Percentiles rank a stretch among this genome's conserved stretches.
These are phyloP conservation scores for Coregonus ussuriensis DNA, from an alignment of 2,797 vertebrate genomes.

Conservation along the genomic window DNA sequence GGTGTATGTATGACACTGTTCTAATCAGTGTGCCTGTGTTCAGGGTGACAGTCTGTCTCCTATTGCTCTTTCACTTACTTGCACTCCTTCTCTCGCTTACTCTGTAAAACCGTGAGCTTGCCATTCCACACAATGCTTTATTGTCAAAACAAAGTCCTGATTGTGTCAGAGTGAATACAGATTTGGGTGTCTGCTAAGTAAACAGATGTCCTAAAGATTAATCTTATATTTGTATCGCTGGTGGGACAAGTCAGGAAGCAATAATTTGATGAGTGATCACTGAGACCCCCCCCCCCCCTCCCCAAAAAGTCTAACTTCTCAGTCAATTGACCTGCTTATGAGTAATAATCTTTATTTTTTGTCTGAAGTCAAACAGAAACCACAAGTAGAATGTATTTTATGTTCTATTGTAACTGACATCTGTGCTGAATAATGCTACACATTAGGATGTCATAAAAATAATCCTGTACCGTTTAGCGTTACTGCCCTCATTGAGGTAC, in stretches of 20 bases:
- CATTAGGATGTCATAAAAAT: neutral
- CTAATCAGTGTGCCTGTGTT: too few relatives aligned
- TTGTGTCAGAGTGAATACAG: conserved; percentile 16
- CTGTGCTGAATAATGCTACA: neutral
- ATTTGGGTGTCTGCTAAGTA: neutral
- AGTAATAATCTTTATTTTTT: neutral
- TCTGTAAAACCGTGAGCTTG: conserved; percentile 1
- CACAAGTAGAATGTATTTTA: conserved; percentile 11
- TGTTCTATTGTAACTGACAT: neutral
- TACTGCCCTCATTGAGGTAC: neutral
- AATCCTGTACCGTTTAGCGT: neutral
- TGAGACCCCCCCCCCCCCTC: neutral
- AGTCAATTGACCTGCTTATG: neutral
- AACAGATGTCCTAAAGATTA: conserved; percentile 1
- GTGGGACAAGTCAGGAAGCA: neutral
- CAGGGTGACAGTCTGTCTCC: neutral
- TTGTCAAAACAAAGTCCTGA: conserved; percentile 14
- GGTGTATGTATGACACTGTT: neutral
- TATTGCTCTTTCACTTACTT: neutral
- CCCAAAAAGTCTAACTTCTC: neutral
- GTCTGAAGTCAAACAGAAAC: neutral
- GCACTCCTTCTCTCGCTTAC: neutral
- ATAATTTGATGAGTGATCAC: neutral
- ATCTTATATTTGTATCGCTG: neutral
- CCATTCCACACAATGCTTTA: conserved; percentile 11